phyloP scores from a whole-genome alignment of 1,140 invertebrate species.

The Matsumurasca onukii region DNA sequence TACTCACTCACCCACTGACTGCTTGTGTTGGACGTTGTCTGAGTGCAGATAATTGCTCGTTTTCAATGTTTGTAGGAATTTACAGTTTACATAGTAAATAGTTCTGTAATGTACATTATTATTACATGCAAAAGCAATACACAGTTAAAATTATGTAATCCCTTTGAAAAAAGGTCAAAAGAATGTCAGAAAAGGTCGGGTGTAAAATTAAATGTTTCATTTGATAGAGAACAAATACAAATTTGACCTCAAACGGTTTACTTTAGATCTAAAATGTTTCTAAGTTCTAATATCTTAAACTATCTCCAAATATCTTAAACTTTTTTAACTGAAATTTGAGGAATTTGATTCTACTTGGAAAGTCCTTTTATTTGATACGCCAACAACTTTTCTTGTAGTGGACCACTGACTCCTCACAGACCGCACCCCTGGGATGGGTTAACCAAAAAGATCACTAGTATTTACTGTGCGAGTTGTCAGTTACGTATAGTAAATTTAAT shows the following conservation, averaged over 20 bases:
- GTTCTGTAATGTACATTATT: background rate
- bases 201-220: background rate
- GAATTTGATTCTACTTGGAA: too few species aligned
- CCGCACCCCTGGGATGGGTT: too few species aligned
- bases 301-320: too few species aligned
- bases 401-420: too few species aligned
- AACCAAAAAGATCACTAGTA: too few species aligned
- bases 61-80: background rate
- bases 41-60: background rate
- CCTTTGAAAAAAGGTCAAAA: background rate
- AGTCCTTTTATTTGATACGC: too few species aligned
- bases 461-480: too few species aligned
- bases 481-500: too few species aligned
- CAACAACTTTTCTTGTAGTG: too few species aligned
- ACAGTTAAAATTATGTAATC: background rate
- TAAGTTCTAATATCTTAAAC: background rate
- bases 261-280: background rate
- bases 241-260: background rate
- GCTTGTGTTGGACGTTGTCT: constrained; percentile 7
- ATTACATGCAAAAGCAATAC: background rate
- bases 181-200: background rate
- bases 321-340: too few species aligned
- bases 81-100: background rate
- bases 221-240: background rate
- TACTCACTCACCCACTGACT: constrained; percentile 29